Percentiles rank a stretch among this genome's conserved stretches.
These are phyloP conservation scores for Lonchura striata DNA, from an alignment of 2,113 vertebrate genomes.

Conservation along the genomic window DNA sequence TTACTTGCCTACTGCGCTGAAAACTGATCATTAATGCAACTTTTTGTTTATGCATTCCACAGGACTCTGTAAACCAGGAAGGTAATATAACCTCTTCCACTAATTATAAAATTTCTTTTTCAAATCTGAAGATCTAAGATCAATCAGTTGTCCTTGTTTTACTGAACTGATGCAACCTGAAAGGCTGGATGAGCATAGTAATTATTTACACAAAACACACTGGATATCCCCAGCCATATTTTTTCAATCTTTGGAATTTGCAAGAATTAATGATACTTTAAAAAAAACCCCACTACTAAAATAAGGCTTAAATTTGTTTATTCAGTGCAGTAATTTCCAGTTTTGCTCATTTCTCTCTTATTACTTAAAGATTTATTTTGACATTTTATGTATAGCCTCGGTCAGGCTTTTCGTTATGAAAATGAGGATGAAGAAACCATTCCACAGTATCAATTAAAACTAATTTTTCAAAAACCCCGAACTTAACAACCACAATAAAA, in stretches of 20 bases:
- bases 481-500: background rate
- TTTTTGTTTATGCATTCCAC: slow-evolving; percentile 10
- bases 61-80: background rate
- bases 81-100: background rate
- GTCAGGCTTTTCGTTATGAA: background rate
- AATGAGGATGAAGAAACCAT: background rate
- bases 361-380: background rate
- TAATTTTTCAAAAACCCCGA: background rate
- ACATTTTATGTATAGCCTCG: background rate
- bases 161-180: background rate
- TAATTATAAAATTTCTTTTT: background rate
- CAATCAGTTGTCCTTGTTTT: background rate
- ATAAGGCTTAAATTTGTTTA: background rate
- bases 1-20: slow-evolving; percentile 3
- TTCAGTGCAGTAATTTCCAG: background rate
- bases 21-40: slow-evolving; percentile 7
- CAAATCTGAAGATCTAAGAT: background rate
- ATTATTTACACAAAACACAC: background rate
- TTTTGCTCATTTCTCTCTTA: background rate
- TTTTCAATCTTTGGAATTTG: background rate
- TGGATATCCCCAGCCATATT: background rate
- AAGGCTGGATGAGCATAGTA: background rate
- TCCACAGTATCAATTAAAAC: background rate
- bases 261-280: background rate
- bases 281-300: background rate